These are phyloP conservation scores for Amphibalanus amphitrite DNA, from an alignment of 1,140 invertebrate genomes.

Conservation along the genomic window DNA sequence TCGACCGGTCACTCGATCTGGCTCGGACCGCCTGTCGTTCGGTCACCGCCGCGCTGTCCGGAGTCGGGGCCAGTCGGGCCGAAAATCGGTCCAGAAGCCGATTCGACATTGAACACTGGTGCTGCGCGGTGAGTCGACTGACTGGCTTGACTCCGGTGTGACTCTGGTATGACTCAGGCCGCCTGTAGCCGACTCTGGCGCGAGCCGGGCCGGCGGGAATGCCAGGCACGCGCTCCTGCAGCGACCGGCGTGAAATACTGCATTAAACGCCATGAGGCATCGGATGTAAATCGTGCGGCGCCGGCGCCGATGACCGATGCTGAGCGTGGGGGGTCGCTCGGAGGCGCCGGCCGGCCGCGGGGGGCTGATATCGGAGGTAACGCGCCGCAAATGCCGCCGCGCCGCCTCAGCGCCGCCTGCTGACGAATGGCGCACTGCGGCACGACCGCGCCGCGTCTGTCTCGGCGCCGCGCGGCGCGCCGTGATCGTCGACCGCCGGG, in stretches of 20 bases:
- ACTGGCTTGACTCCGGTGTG: too few relatives aligned
- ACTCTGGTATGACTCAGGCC: too few relatives aligned
- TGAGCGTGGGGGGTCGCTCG: neutral
- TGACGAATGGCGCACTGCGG: neutral
- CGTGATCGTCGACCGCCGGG: neutral
- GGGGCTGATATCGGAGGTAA: neutral
- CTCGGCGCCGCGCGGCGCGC: too few relatives aligned
- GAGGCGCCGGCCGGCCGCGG: neutral
- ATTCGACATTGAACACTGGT: too few relatives aligned
- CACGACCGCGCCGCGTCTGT: neutral
- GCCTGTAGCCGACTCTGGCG: too few relatives aligned
- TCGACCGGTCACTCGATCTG: neutral
- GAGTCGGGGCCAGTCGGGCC: too few relatives aligned
- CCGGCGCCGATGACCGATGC: neutral
- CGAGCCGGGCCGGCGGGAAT: neutral
- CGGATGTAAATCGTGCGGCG: neutral
- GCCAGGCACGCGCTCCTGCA: neutral
- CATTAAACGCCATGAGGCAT: conserved; percentile 1
- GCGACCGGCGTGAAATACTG: neutral
- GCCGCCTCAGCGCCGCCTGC: too few relatives aligned
- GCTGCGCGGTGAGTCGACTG: too few relatives aligned
- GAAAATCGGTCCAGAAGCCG: too few relatives aligned
- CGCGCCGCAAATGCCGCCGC: neutral
- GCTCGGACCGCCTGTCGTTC: neutral
- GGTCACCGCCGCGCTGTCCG: too few relatives aligned